These are phyloP conservation scores for Ancistrus triradiatus DNA, from an alignment of 2,113 vertebrate species.

Conservation along the genomic window DNA sequence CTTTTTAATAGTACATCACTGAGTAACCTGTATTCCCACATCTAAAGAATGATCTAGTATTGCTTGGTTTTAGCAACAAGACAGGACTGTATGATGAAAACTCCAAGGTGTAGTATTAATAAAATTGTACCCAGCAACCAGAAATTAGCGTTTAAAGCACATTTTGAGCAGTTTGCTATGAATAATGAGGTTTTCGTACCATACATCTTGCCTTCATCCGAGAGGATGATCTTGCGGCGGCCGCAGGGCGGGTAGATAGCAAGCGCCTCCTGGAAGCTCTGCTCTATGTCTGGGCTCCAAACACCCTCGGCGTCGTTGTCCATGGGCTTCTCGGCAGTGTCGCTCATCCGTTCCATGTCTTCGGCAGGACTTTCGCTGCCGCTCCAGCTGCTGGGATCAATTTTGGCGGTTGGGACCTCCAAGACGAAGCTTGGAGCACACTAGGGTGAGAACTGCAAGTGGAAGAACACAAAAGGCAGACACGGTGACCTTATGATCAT, in stretches of 20 bases:
- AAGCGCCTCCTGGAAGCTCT: constrained; percentile 99
- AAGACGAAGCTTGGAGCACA: constrained; percentile 94
- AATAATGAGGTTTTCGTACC: constrained; percentile 93
- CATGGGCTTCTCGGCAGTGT: constrained; percentile 94
- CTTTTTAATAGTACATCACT: no score
- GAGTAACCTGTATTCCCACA: no score
- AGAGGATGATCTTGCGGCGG: constrained; percentile 98
- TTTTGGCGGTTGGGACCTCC: constrained; percentile 88
- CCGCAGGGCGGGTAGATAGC: constrained; percentile 98
- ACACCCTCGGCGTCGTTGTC: constrained; percentile 98
- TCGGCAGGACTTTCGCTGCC: constrained; percentile 99
- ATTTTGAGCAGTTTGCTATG: no score
- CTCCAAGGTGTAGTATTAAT: no score
- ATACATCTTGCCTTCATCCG: constrained; percentile 99
- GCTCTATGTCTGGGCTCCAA: constrained; percentile 98
- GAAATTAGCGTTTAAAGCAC: no score
- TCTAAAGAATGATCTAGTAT: no score
- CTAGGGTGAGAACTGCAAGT: constrained; percentile 83
- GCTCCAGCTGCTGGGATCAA: constrained; percentile 99
- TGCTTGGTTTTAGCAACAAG: no score
- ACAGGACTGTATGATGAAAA: no score
- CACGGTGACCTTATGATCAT: no score
- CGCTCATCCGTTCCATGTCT: constrained; percentile 97
- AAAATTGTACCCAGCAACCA: no score
- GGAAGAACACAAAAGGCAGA: constrained; percentile 53